Conservation (phyloP, 2,797 vertebrate genomes). For the Scolopax bukidnonensis region DNA sequence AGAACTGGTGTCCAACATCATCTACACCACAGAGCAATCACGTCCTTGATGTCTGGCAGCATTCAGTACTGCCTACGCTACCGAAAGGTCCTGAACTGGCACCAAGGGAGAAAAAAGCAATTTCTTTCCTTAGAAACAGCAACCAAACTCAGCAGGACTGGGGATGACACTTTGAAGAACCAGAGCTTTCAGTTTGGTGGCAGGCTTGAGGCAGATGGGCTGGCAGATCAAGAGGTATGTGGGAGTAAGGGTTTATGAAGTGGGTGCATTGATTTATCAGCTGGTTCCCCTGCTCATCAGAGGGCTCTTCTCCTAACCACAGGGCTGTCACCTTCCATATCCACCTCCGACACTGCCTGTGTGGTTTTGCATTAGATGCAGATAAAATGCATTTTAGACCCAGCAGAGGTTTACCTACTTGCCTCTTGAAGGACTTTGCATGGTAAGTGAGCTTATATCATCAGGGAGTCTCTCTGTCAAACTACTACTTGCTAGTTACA, state of each 20-base stretch:
- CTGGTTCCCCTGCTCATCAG: not conserved
- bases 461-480: not conserved
- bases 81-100: not conserved
- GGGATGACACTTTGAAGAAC: not conserved
- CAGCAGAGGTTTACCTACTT: not conserved
- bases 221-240: not conserved
- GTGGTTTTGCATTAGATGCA: not conserved
- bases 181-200: not conserved
- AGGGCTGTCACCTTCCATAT: not conserved
- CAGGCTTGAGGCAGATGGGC: not conserved
- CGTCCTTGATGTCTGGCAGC: not conserved
- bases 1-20: not conserved
- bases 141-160: not conserved
- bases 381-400: not conserved
- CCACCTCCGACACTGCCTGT: not conserved
- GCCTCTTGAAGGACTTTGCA: not conserved
- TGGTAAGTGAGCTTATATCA: not conserved
- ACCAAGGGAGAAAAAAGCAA: not conserved
- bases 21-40: fast-evolving
- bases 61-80: not conserved
- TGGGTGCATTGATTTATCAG: not conserved
- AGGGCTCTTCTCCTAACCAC: not conserved
- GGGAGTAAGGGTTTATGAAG: not conserved
- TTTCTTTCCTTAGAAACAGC: not conserved
- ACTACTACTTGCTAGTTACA: not conserved